These are phyloP conservation scores for Oncorhynchus tshawytscha DNA, from an alignment of 2,113 vertebrate genomes.

Conservation along the genomic window DNA sequence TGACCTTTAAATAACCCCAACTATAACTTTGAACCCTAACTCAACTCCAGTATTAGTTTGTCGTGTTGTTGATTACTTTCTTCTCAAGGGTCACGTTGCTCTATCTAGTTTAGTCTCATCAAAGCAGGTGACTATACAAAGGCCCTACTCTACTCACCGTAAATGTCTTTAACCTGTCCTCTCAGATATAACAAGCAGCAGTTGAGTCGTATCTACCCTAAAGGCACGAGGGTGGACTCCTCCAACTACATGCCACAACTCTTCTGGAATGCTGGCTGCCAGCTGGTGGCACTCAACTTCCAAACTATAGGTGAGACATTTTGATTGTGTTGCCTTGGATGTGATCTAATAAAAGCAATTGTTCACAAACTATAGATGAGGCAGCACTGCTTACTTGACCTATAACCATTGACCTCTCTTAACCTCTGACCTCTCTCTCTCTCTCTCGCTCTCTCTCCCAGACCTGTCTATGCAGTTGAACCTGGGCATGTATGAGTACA, in stretches of 20 bases:
- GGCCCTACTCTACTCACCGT: not conserved
- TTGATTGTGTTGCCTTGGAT: too few species aligned
- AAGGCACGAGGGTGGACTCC: slow-evolving; percentile 88
- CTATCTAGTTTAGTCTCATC: too few species aligned
- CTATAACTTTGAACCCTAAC: not conserved
- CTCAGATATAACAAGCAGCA: slow-evolving; percentile 89
- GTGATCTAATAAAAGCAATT: too few species aligned
- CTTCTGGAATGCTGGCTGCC: slow-evolving; percentile 90
- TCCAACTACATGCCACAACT: slow-evolving; percentile 93
- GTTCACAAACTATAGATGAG: slow-evolving; percentile 70
- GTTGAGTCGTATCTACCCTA: slow-evolving; percentile 87
- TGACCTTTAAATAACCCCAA: not conserved
- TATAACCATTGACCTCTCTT: not conserved
- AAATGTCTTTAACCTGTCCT: slow-evolving; percentile 70
- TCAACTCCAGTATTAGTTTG: not conserved
- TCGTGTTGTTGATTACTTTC: too few species aligned
- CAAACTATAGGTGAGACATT: slow-evolving; percentile 72
- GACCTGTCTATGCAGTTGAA: slow-evolving; percentile 91
- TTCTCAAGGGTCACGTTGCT: too few species aligned
- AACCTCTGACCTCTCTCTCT: not conserved
- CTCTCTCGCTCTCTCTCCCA: slow-evolving; percentile 44
- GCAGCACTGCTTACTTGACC: too few species aligned
- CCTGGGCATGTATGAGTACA: slow-evolving; percentile 89
- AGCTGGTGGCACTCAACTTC: slow-evolving; percentile 89
- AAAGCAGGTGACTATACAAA: too few species aligned